Percentiles rank a stretch among this genome's conserved stretches.
Evolutionary conservation across 2,113 vertebrate genomes (phyloP).

Genomic region (Pachypanchax playfairii): DNA sequence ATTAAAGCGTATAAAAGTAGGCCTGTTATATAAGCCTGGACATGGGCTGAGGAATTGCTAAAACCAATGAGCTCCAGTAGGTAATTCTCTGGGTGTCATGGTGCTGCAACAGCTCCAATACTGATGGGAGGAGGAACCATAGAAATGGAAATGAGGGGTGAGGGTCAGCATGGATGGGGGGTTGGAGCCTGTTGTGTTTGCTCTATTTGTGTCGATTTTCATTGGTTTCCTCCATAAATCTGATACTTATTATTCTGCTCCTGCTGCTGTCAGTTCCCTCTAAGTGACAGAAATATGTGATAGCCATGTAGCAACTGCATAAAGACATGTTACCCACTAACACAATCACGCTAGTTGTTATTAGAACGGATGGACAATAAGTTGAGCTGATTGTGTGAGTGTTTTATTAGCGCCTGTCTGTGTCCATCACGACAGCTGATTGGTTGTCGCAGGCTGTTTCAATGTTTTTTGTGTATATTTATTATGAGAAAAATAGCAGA

Average conservation of each 20-base stretch:
- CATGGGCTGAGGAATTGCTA: constrained; percentile 43
- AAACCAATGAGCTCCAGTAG: constrained; percentile 40
- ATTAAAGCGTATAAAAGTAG: constrained; percentile 56
- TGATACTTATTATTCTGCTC: constrained; percentile 15
- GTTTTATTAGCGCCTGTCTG: constrained; percentile 29
- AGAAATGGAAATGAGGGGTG: constrained; percentile 72
- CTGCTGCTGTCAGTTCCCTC: constrained; percentile 2
- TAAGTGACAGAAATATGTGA: constrained; percentile 21
- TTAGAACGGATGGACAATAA: constrained; percentile 31
- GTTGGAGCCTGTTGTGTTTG: constrained; percentile 40
- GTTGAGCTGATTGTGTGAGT: constrained; percentile 14
- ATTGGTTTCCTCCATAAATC: constrained; percentile 16
- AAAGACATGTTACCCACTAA: constrained; percentile 10
- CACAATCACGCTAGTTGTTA: constrained; percentile 30
- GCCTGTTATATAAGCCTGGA: constrained; percentile 67
- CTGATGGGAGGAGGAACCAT: constrained; percentile 60
- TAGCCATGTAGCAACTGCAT: not conserved
- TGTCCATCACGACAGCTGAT: constrained; percentile 54
- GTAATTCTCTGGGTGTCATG: constrained; percentile 65
- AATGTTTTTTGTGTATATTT: not conserved
- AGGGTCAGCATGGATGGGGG: constrained; percentile 41
- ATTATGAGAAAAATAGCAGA: not conserved
- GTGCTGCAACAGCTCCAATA: constrained; percentile 39
- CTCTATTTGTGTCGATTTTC: constrained; percentile 32
- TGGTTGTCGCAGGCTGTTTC: constrained; percentile 6